These are phyloP conservation scores for Erythrocebus patas DNA, from an alignment of 2,113 vertebrate genomes.

Conservation along the genomic window DNA sequence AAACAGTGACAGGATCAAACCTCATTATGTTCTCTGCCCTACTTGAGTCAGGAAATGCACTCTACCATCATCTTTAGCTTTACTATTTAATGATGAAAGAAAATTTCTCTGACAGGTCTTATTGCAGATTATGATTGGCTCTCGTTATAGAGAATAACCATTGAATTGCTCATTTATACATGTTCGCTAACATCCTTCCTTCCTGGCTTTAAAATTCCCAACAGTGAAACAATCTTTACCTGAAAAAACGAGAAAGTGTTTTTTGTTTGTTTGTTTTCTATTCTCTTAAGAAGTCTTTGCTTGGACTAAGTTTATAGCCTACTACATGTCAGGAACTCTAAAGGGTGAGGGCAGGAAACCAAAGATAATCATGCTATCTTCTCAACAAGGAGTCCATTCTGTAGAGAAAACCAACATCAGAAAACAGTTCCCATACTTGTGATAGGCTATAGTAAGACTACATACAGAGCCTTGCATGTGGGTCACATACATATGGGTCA, in stretches of 20 bases:
- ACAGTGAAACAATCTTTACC: not conserved
- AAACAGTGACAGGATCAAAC: not conserved
- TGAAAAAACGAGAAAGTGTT: not conserved
- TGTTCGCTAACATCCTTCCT: not conserved
- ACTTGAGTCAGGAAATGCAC: not conserved
- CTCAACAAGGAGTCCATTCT: not conserved
- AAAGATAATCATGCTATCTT: not conserved
- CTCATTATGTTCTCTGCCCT: not conserved
- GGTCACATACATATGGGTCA: not conserved
- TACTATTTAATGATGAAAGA: not conserved
- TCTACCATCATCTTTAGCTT: not conserved
- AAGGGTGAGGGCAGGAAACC: not conserved
- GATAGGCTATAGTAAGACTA: not conserved
- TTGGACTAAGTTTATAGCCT: not conserved
- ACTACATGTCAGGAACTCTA: not conserved
- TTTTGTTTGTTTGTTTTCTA: not conserved
- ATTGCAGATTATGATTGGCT: not conserved
- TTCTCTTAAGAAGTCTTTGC: not conserved
- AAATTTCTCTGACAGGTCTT: not conserved
- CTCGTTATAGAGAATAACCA: not conserved
- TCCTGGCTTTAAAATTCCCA: not conserved
- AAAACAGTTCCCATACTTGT: not conserved
- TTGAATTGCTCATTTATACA: not conserved
- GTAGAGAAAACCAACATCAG: not conserved
- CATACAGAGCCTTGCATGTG: rapidly evolving